Conservation (phyloP, 2,113 vertebrate species). For the Hemiscyllium ocellatum region DNA sequence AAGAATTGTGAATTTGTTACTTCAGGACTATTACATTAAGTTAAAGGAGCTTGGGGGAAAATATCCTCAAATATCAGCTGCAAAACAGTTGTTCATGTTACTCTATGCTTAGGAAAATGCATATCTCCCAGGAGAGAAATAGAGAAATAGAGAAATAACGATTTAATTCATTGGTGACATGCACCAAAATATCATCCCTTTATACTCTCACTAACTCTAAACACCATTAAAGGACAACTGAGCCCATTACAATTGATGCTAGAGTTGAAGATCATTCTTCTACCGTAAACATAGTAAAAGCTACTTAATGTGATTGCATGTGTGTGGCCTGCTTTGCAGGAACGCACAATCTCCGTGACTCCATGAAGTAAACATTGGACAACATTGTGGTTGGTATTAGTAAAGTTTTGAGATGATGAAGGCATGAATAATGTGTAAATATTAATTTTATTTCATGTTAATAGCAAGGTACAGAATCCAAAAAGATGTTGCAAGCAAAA, state of each 20-base stretch:
- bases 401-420: conserved; percentile 55
- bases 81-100: not conserved
- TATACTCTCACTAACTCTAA: conserved; percentile 67
- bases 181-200: conserved; percentile 57
- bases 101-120: not conserved
- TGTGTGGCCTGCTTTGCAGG: conserved; percentile 67
- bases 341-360: conserved; percentile 72
- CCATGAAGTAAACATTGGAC: conserved; percentile 65
- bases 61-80: not conserved
- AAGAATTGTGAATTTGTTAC: not conserved
- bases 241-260: conserved; percentile 70
- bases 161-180: conserved; percentile 65
- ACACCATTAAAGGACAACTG: conserved; percentile 67
- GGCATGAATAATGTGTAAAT: conserved; percentile 55
- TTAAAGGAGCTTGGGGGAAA: not conserved
- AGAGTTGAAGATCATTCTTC: conserved; percentile 69
- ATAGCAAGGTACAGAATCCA: not conserved
- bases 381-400: conserved; percentile 56
- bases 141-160: conserved; percentile 61
- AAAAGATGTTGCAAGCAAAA: not conserved
- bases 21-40: not conserved
- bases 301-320: conserved; percentile 82
- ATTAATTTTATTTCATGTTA: conserved; percentile 61
- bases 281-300: conserved; percentile 83
- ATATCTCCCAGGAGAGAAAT: conserved; percentile 29